Base-by-base conservation (phyloP, 2,888 invertebrate genomes). In the Portevinia maculata region DNA sequence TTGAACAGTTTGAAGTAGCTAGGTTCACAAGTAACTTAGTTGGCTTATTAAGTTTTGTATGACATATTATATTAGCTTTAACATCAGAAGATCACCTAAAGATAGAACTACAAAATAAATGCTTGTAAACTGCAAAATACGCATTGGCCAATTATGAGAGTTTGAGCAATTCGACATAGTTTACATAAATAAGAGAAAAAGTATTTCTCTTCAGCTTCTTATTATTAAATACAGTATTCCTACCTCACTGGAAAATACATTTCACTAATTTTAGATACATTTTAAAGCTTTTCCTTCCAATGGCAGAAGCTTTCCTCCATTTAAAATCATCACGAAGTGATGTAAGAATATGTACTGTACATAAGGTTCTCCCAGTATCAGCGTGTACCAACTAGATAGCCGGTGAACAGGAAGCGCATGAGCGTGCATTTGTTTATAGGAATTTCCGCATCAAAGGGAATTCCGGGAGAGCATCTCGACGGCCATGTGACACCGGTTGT, bases 391-490 rank as follows among this genome's bases (percentile, higher is more conserved):
- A 17, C 39, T 41, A 28, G 21, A 53, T 46, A 73, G 62, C 79
- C 79, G 79, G 79, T 79, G 69, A 62, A 79, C 57, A 69, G 37
- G 69, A 79, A 79, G 81, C 81, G 81, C 81, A 81, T 81, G 81
- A 70, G 64, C 76, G 70, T 70, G 75, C 76, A 76, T 81, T 81
- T 81, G 81, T 81, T 81, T 81, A 75, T 76, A 76, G 52, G 70
- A 81, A 81, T 76, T 81, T 81, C 81, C 81, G 81, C 81, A 81
- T 81, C 70, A 81, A 70, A 70, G 75, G 76, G 64, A 81, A 76
- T 81, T 81, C 79, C 79, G 69, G 79, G 79, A 79, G 75, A 79
- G 79, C 69, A 79, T 79, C 69, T 67, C 79, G 64, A 15, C 79
- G 64, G 21, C 79, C 79, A 79, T 79, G 79, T 79, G 79, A 79